Conservation (phyloP, 1,140 invertebrate genomes). For the Penaeus japonicus region DNA sequence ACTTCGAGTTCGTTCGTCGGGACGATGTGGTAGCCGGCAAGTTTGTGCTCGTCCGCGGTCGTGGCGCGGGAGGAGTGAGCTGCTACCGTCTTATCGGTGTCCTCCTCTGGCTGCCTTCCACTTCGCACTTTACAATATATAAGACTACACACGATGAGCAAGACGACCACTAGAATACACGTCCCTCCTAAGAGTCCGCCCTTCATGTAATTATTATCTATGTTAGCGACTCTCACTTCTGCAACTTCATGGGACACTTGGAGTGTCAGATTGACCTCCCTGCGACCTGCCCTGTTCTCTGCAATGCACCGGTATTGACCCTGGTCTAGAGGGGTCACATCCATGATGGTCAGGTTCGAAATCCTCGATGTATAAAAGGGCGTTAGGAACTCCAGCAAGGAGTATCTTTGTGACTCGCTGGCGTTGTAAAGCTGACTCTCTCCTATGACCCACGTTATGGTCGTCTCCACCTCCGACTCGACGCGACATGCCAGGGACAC, state of each 20-base stretch:
- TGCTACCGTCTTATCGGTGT: not conserved
- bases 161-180: not conserved
- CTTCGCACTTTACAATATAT: conserved; percentile 25
- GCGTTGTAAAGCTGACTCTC: conserved; percentile 70
- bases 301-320: conserved; percentile 79
- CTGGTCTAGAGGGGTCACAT: conserved; percentile 74
- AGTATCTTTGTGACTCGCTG: conserved; percentile 19
- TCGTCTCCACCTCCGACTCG: conserved; percentile 74
- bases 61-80: not conserved
- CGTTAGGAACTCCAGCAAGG: not conserved
- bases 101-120: not conserved
- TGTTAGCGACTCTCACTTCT: conserved; percentile 44
- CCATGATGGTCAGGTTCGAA: conserved; percentile 74
- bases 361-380: conserved; percentile 55
- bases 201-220: conserved; percentile 16
- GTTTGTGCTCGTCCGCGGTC: no score
- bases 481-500: conserved; percentile 77
- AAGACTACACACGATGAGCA: conserved; percentile 18
- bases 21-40: no score
- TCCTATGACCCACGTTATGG: conserved; percentile 69
- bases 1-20: no score
- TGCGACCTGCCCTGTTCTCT: conserved; percentile 79
- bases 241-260: conserved; percentile 67
- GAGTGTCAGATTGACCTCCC: conserved; percentile 73
- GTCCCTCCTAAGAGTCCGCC: conserved; percentile 20